phyloP scores from a whole-genome alignment of 2,113 vertebrate genomes.

The Odontesthes bonariensis region DNA sequence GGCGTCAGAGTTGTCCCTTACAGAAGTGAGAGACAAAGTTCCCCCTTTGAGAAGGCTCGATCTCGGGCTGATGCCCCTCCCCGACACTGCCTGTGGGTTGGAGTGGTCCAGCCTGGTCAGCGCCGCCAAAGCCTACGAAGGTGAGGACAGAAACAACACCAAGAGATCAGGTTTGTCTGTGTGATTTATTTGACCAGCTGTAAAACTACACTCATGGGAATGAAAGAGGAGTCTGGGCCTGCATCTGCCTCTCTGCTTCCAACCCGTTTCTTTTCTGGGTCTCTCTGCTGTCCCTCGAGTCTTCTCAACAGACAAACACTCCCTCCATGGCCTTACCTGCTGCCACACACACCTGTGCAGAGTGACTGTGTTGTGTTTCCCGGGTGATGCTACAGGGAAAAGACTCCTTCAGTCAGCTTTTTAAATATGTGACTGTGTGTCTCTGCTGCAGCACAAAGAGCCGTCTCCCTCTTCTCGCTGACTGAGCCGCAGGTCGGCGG shows the following conservation, averaged over 20 bases:
- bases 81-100: conserved; percentile 88
- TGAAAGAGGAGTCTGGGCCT: neutral
- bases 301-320: neutral
- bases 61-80: conserved; percentile 91
- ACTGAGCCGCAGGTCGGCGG: conserved; percentile 80
- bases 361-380: neutral
- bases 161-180: no score
- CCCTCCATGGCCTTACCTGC: conserved; percentile 29
- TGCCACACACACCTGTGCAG: neutral
- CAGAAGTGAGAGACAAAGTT: conserved; percentile 85
- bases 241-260: neutral
- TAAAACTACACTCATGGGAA: conserved; percentile 54
- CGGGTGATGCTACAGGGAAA: neutral
- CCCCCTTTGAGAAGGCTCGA: conserved; percentile 84
- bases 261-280: conserved; percentile 1
- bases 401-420: neutral
- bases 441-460: conserved; percentile 87
- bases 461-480: conserved; percentile 90
- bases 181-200: conserved; percentile 1
- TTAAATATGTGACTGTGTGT: conserved; percentile 12
- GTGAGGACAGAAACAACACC: conserved; percentile 64
- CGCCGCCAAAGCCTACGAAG: conserved; percentile 92
- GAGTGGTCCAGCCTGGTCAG: conserved; percentile 94
- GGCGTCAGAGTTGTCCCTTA: conserved; percentile 87
- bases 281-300: conserved; percentile 15